Base-by-base conservation (phyloP, 2,797 vertebrate genomes). In the Denticeps clupeoides region DNA sequence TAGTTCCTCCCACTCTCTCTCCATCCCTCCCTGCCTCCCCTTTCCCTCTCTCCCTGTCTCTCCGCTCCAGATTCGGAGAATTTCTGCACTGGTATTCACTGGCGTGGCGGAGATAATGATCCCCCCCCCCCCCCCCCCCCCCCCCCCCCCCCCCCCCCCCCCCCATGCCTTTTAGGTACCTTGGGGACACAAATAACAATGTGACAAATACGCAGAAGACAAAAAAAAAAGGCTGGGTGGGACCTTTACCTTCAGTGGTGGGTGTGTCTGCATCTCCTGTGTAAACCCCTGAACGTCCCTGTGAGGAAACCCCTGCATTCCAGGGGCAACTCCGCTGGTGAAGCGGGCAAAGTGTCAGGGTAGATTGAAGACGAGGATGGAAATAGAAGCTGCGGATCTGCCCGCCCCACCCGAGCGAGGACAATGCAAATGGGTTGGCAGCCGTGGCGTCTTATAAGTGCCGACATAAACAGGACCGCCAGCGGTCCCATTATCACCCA, bases 31-130 rank as follows among this genome's bases (percentile, higher is more conserved):
- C 28, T 27, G 28, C 9, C 55, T 54, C 45, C 70, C 9, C 26
- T 16, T 32, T 42, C 1, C 49, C 18, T 70, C 41, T 61, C 58
- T 53, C 53, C 64, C 69, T 56, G 67, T 62, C 28, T 43, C 8
- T 21, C 10, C 23, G 55, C 53, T 47, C 49, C 62, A 49, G 61
- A 65, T 73, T 78, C 72, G 73, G 58, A 75, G 73, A 80, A 74
- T 80, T 74, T 77, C 71, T 53, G 71, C 66, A 67, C 67, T 71
- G 69, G 66, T 71, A 67, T 70, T 75, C 69, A 54, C 66, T 71
- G 69, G 69, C 70, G 41, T 66, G 71, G 74, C 68, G 72, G 63
- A 69, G 62, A 74, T 64, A 60, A 65, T 75, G 60, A 59, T 77
- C 59, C 53, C 56, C 58, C 51, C 35, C n/a, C n/a, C n/a, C n/a